Evolutionary conservation across 2,797 vertebrate genomes (phyloP), one percentile per base, ranked within the genome.

Genomic region (Cheirogaleus major): DNA sequence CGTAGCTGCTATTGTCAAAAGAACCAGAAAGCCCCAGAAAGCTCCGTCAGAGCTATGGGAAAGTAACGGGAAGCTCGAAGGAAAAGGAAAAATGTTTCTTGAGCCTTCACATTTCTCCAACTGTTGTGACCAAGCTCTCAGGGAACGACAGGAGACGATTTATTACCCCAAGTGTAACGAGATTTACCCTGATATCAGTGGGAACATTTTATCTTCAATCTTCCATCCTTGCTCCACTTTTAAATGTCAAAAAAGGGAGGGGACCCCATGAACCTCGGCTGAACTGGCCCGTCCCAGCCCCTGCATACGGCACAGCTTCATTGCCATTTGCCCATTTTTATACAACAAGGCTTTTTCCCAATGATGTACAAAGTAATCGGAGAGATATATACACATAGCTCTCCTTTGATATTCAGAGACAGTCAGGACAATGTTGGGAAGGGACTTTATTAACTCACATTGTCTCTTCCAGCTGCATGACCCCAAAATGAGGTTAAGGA

Each of bases 21-120:
- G 57, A 65, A 75, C 8, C 84, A 30, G 52, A 75, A 70, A 27
- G 30, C 30, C 27, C 32, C 4, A 2, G 20, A 35, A 30, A 43
- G 45, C 75, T 61, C 18, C 4, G 41, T 32, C 61, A 35, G 50
- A 80, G 27, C 70, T 30, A 3, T 0, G 9, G 27, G 38, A 48
- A 57, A 78, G 81, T 65, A 22, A 9, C 4, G 17, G 2, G 14
- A 23, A 2, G 10, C 50, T 38, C 0, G 0, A 12, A 38, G 70
- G 55, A 57, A 45, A 67, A n/a, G 45, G 45, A 35, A 45, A 41
- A 35, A 9, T 0, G 0, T 23, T n/a, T 57, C 18, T 5, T 7
- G 17, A 50, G 41, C 9, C 52, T 61, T 63, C 30, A 11, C 3
- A 1, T 43, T 48, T 35, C 63, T 83, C 59, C 73, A 4, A 25